Base-by-base conservation (phyloP, 2,888 invertebrate genomes). In the Hirtodrosophila alboralis region DNA sequence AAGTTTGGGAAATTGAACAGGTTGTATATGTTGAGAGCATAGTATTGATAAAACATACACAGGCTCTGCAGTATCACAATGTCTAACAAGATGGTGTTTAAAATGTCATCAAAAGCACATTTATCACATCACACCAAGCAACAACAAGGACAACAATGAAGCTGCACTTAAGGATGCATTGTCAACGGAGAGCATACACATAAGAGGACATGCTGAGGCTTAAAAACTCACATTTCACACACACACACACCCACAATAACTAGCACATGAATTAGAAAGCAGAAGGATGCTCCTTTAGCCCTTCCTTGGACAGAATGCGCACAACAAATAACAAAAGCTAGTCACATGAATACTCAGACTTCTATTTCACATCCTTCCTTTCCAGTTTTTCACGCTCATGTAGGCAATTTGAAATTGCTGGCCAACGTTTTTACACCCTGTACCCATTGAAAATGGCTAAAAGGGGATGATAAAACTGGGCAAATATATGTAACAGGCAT, bases 31-130 rank as follows among this genome's bases (percentile, higher is more conserved):
- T 8, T 30, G 16, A 9, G 12, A 10, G 6, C 13, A n/a, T 45
- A 63, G 45, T 47, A 47, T 48, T 54, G 65, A 16, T 14, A 38
- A 8, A 34, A 2, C n/a, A 13, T n/a, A n/a, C n/a, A n/a, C n/a
- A n/a, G n/a, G 28, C 9, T 28, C 49, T 69, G 43, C 30, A 28
- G 30, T 54, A 27, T 30, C 3, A 16, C 53, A 26, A 6, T n/a
- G 18, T n/a, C 4, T 14, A 10, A 34, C 52, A 30, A 28, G 26
- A 7, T 10, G 47, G 28, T 64, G 52, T 71, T 83, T 71, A 65
- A 72, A 68, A 74, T 71, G 74, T 59, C 84, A 78, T 80, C 84
- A 80, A 75, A 84, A 81, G 67, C 56, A 71, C 84, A 84, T 80
- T 81, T 81, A 76, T 54, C 53, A 56, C 40, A 16, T 57, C 34